These are phyloP conservation scores for Eidolon dupreanum DNA, from an alignment of 2,797 vertebrate genomes.

Conservation along the genomic window DNA sequence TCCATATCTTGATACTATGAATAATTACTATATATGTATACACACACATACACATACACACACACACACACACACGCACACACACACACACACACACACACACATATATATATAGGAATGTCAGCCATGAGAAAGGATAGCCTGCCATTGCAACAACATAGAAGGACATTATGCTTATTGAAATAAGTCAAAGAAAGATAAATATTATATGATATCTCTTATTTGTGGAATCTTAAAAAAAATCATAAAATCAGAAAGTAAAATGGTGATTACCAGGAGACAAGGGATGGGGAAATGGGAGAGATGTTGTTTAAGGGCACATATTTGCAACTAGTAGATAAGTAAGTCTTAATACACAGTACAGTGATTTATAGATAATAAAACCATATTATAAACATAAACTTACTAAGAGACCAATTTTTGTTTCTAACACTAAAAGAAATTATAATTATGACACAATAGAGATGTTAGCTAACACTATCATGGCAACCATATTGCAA, in stretches of 20 bases:
- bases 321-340: not conserved
- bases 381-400: not conserved
- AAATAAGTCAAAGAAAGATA: not conserved
- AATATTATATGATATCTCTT: not conserved
- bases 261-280: not conserved
- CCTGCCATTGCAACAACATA: not conserved
- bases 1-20: too few relatives aligned
- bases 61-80: too few relatives aligned
- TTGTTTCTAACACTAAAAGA: not conserved
- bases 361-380: not conserved
- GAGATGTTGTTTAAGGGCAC: not conserved
- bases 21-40: too few relatives aligned
- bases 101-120: not conserved
- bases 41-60: too few relatives aligned
- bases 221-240: not conserved
- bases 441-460: not conserved
- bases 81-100: too few relatives aligned
- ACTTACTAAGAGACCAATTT: not conserved
- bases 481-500: not conserved
- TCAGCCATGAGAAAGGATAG: not conserved
- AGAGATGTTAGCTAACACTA: not conserved
- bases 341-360: not conserved
- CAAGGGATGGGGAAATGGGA: rapidly evolving
- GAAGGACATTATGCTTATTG: not conserved
- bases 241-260: not conserved